Conservation (phyloP, 2,888 invertebrate genomes). For the Acrocyrtus sp. region DNA sequence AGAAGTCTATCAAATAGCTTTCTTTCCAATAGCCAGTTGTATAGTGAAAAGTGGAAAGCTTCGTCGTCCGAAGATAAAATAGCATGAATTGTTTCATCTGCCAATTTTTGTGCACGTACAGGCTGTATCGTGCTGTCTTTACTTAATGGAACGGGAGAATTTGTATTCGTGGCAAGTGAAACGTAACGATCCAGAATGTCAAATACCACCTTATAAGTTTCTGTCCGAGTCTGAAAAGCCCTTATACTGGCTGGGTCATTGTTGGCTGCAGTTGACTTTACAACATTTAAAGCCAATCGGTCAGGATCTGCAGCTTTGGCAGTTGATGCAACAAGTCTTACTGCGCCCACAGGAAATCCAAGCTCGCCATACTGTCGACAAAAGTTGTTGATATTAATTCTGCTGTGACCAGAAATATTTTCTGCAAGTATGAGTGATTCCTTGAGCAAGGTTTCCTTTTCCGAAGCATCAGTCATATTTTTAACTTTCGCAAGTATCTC, state of each 20-base stretch:
- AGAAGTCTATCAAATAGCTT: conserved; percentile 68
- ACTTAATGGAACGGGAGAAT: conserved; percentile 50
- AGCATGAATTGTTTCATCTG: conserved; percentile 60
- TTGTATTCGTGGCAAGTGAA: conserved; percentile 44
- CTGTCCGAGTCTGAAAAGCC: conserved; percentile 58
- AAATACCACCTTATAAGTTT: conserved; percentile 61
- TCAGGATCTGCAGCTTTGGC: conserved; percentile 61
- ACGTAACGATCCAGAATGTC: conserved; percentile 60
- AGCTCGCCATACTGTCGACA: conserved; percentile 62
- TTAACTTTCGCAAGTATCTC: conserved; percentile 61
- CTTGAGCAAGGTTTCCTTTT: conserved; percentile 58
- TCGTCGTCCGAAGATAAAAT: conserved; percentile 75
- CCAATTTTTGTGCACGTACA: conserved; percentile 52
- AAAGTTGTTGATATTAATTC: conserved; percentile 59
- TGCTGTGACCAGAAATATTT: conserved; percentile 61
- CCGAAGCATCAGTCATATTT: conserved; percentile 48
- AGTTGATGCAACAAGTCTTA: conserved; percentile 57
- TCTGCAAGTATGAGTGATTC: conserved; percentile 61
- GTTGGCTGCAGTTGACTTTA: conserved; percentile 38
- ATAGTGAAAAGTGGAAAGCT: conserved; percentile 88
- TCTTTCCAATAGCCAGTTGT: conserved; percentile 86
- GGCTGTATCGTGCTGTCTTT: conserved; percentile 47
- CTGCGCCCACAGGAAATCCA: conserved; percentile 61
- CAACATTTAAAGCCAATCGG: conserved; percentile 54
- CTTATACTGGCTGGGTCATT: conserved; percentile 54